Evolutionary conservation across 2,888 invertebrate genomes (phyloP).

Genomic region (Brenthis hecate): DNA sequence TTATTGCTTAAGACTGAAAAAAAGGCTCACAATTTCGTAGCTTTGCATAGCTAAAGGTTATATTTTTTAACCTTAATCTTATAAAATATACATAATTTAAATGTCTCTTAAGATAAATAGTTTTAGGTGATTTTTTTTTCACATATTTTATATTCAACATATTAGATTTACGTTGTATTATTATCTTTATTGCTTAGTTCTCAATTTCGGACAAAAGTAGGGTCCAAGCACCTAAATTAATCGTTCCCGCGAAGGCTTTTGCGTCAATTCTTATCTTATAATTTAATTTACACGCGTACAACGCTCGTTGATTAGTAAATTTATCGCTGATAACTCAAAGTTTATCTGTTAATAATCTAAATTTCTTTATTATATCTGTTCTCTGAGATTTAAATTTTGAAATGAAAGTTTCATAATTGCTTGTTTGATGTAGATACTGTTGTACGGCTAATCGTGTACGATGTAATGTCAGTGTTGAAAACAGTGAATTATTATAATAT

Average conservation of each 20-base stretch:
- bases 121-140: slow-evolving; percentile 44
- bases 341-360: slow-evolving; percentile 65
- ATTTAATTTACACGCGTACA: slow-evolving; percentile 72
- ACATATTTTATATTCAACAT: slow-evolving; percentile 50
- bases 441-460: slow-evolving; percentile 40
- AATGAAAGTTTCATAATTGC: slow-evolving; percentile 45
- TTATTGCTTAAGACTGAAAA: slow-evolving; percentile 63
- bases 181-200: slow-evolving; percentile 56
- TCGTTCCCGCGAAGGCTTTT: slow-evolving; percentile 58
- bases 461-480: slow-evolving; percentile 33
- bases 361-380: slow-evolving; percentile 67
- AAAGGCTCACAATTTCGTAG: slow-evolving; percentile 61
- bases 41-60: slow-evolving; percentile 40
- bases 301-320: slow-evolving; percentile 62
- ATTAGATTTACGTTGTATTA: slow-evolving; percentile 48
- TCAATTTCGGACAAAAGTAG: slow-evolving; percentile 49
- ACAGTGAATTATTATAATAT: slow-evolving; percentile 35
- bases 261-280: slow-evolving; percentile 68
- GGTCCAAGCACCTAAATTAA: slow-evolving; percentile 63
- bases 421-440: slow-evolving; percentile 41
- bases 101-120: slow-evolving; percentile 37
- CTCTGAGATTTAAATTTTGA: slow-evolving; percentile 44
- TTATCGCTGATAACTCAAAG: slow-evolving; percentile 63
- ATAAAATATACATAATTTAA: slow-evolving; percentile 33
- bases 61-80: slow-evolving; percentile 37